These are phyloP conservation scores for Lithobius niger DNA, from an alignment of 1,140 invertebrate genomes.

Conservation along the genomic window DNA sequence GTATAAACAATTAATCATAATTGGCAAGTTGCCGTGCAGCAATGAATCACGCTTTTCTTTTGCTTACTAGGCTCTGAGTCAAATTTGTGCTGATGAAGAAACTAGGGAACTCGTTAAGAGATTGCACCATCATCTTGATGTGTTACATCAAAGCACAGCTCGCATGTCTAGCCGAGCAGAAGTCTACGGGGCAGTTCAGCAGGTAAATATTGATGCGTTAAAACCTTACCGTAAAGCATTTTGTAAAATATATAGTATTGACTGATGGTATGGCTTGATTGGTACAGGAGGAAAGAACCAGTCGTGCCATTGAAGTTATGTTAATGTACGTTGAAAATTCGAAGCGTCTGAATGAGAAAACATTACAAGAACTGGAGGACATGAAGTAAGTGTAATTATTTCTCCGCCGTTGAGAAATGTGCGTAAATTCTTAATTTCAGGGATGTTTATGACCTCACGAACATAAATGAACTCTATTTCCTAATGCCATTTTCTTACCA, in stretches of 20 bases:
- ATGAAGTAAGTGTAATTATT: slow-evolving; percentile 20
- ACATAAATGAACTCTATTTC: neutral
- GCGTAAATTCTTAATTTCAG: neutral
- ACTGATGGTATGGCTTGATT: slow-evolving; percentile 4
- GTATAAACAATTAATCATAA: too few species aligned
- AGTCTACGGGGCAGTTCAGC: slow-evolving; percentile 38
- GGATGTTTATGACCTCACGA: neutral
- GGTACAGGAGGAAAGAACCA: slow-evolving; percentile 36
- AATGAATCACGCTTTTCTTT: too few species aligned
- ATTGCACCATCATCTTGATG: slow-evolving; percentile 32
- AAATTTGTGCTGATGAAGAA: slow-evolving; percentile 27
- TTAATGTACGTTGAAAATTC: slow-evolving; percentile 39
- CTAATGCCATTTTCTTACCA: neutral
- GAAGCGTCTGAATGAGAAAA: slow-evolving; percentile 31
- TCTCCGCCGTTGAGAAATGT: slow-evolving; percentile 5
- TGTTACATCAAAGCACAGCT: slow-evolving; percentile 31
- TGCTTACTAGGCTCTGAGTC: slow-evolving; percentile 26
- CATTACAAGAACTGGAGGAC: slow-evolving; percentile 35
- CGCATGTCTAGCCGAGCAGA: slow-evolving; percentile 35
- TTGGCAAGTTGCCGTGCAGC: too few species aligned
- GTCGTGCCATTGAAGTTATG: slow-evolving; percentile 39
- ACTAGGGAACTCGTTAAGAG: slow-evolving; percentile 29
- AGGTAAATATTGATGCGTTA: slow-evolving; percentile 19
- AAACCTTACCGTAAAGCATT: neutral
- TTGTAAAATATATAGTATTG: neutral